phyloP scores from a whole-genome alignment of 2,113 vertebrate species.

The Corydoras maculifer region DNA sequence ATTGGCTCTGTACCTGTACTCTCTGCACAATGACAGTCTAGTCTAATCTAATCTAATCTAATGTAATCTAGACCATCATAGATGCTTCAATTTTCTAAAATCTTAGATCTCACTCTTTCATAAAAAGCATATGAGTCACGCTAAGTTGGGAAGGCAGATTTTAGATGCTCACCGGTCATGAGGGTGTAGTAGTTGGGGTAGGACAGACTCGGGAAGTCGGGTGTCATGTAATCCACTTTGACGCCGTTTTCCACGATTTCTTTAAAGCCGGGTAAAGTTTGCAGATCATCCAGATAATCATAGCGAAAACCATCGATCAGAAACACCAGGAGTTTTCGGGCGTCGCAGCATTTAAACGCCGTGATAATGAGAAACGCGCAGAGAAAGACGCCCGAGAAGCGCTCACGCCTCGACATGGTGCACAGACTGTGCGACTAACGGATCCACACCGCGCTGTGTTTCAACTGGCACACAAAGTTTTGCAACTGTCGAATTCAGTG shows the following conservation, averaged over 20 bases:
- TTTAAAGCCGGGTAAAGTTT: constrained; percentile 71
- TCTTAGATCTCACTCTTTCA: too few relatives aligned
- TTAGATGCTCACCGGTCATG: constrained; percentile 81
- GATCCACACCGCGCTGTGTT: background rate
- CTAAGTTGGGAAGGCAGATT: background rate
- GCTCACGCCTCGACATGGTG: constrained; percentile 48
- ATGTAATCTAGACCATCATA: too few relatives aligned
- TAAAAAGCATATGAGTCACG: too few relatives aligned
- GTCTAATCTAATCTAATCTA: too few relatives aligned
- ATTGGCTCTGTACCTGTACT: too few relatives aligned
- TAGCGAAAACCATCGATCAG: constrained; percentile 88
- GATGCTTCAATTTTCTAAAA: too few relatives aligned
- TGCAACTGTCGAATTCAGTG: too few relatives aligned
- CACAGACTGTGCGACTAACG: background rate
- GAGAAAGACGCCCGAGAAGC: constrained; percentile 38
- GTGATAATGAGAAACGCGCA: constrained; percentile 41
- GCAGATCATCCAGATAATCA: constrained; percentile 82
- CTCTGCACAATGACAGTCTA: too few relatives aligned
- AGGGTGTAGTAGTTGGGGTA: constrained; percentile 92
- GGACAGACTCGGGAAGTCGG: constrained; percentile 88
- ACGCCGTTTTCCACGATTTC: constrained; percentile 77
- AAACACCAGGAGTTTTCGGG: constrained; percentile 75
- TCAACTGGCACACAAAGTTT: too few relatives aligned
- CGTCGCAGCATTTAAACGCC: constrained; percentile 30
- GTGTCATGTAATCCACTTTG: constrained; percentile 88